phyloP scores from a whole-genome alignment of 1,140 invertebrate species.

The Watersipora subatra region DNA sequence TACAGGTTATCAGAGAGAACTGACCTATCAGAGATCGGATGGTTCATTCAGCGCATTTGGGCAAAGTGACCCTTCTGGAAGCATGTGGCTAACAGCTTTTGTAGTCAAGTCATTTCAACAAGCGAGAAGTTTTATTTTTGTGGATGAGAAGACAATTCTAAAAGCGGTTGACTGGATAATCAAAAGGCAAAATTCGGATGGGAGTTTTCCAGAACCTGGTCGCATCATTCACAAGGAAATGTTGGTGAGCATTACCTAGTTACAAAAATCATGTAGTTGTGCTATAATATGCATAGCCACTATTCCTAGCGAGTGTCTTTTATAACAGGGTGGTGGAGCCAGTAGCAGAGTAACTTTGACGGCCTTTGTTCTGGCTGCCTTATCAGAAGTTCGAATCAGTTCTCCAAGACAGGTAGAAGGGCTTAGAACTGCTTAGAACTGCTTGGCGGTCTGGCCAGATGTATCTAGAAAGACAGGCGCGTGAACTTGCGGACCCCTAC shows the following conservation, averaged over 20 bases:
- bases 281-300: neutral
- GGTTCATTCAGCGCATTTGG: constrained; percentile 91
- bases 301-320: neutral
- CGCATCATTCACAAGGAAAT: constrained; percentile 27
- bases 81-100: constrained; percentile 92
- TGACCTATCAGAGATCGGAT: constrained; percentile 73
- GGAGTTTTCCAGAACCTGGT: constrained; percentile 55
- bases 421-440: too few species aligned
- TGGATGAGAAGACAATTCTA: constrained; percentile 57
- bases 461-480: neutral
- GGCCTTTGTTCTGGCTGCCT: constrained; percentile 65
- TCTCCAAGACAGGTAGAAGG: neutral
- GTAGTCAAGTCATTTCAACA: constrained; percentile 71
- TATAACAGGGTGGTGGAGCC: constrained; percentile 45
- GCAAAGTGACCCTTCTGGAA: constrained; percentile 56
- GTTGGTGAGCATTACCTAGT: constrained; percentile 12
- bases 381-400: constrained; percentile 50
- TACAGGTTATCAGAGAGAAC: constrained; percentile 72
- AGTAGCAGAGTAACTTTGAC: constrained; percentile 61
- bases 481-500: neutral
- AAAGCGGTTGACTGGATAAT: constrained; percentile 66
- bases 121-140: constrained; percentile 60
- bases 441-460: neutral
- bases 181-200: constrained; percentile 58
- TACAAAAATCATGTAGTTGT: neutral